These are phyloP conservation scores for Centroberyx gerrardi DNA, from an alignment of 2,797 vertebrate genomes.

Conservation along the genomic window DNA sequence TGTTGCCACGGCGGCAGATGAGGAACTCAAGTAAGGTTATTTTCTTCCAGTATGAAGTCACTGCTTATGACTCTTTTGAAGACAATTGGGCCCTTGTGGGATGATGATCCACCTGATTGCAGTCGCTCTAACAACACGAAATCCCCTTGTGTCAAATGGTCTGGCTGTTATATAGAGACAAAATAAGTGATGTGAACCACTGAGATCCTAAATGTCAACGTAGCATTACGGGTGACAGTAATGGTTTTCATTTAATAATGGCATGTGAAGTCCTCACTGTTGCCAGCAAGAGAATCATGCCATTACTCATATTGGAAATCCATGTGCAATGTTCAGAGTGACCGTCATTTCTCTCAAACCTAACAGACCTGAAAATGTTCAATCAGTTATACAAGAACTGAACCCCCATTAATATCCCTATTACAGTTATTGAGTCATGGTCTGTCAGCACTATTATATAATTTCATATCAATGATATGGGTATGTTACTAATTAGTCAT, in stretches of 20 bases:
- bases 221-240: slow-evolving; percentile 57
- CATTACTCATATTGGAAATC: slow-evolving; percentile 80
- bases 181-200: slow-evolving; percentile 11
- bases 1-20: slow-evolving; percentile 73
- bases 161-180: background rate
- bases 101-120: slow-evolving; percentile 69
- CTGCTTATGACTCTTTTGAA: slow-evolving; percentile 69
- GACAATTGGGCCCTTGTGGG: slow-evolving; percentile 71
- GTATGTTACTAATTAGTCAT: slow-evolving; percentile 20
- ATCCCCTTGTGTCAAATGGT: slow-evolving; percentile 53
- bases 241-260: slow-evolving; percentile 70
- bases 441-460: slow-evolving; percentile 51
- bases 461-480: slow-evolving; percentile 40
- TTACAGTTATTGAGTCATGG: slow-evolving; percentile 64
- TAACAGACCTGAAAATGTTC: slow-evolving; percentile 78
- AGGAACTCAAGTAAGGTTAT: slow-evolving; percentile 71
- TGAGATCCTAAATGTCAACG: slow-evolving; percentile 72
- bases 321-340: slow-evolving; percentile 70
- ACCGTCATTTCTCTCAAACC: slow-evolving; percentile 69
- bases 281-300: slow-evolving; percentile 31
- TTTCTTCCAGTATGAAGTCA: slow-evolving; percentile 65
- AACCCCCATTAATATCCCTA: slow-evolving; percentile 61
- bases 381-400: slow-evolving; percentile 78
- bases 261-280: slow-evolving; percentile 37
- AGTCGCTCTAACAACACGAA: slow-evolving; percentile 66